These are phyloP conservation scores for Crotalus adamanteus DNA, from an alignment of 2,797 vertebrate genomes.

Conservation along the genomic window DNA sequence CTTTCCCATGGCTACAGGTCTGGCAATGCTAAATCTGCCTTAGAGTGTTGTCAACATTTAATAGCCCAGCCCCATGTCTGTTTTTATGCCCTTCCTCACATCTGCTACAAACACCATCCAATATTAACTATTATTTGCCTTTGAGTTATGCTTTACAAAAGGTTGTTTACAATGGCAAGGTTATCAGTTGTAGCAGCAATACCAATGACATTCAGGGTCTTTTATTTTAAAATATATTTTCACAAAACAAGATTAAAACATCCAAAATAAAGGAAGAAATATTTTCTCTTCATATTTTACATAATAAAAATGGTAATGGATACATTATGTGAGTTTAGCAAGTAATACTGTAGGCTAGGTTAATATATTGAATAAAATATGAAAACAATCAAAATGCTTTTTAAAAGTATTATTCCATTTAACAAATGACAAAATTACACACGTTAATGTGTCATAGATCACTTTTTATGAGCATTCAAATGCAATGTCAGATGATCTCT, in stretches of 20 bases:
- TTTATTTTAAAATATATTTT: not conserved
- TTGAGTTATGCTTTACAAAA: constrained; percentile 34
- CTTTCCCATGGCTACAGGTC: constrained; percentile 8
- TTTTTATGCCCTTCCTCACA: not conserved
- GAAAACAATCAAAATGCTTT: not conserved
- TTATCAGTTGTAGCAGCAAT: constrained; percentile 6
- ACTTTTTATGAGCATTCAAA: not conserved
- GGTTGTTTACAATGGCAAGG: constrained; percentile 23
- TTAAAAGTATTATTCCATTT: not conserved
- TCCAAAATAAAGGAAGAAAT: not conserved
- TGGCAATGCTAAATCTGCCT: constrained; percentile 30
- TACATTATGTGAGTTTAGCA: not conserved
- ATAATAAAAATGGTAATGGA: not conserved
- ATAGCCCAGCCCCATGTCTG: not conserved
- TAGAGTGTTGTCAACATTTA: constrained; percentile 32
- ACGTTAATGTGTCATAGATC: not conserved
- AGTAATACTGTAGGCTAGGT: not conserved
- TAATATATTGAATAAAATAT: not conserved
- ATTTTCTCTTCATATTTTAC: not conserved
- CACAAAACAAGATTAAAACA: not conserved
- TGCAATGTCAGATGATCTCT: not conserved
- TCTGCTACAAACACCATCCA: not conserved
- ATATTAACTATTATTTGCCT: not conserved
- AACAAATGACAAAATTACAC: not conserved
- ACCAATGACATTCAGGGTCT: not conserved